Conservation (phyloP, 1,140 invertebrate species). For the Diabrotica undecimpunctata region DNA sequence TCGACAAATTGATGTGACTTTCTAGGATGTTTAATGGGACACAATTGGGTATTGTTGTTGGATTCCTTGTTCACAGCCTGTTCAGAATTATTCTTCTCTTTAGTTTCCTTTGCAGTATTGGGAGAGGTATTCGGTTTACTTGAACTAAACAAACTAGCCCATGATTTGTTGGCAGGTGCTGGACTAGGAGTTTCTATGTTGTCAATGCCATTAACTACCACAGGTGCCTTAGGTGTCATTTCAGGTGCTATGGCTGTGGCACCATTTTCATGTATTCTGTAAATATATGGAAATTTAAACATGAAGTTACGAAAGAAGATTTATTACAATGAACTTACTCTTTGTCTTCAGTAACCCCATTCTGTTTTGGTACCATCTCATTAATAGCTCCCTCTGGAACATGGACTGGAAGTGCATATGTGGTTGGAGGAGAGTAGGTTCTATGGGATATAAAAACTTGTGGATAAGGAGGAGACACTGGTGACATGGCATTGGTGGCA, state of each 20-base stretch:
- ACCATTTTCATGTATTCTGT: not conserved
- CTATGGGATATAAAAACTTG: constrained; percentile 10
- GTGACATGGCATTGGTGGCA: constrained; percentile 4
- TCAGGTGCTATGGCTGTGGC: not conserved
- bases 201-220: constrained; percentile 17
- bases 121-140: constrained; percentile 11
- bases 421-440: not conserved
- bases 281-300: not conserved
- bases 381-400: not conserved
- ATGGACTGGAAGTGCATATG: not conserved
- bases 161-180: constrained; percentile 33
- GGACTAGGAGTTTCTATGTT: constrained; percentile 4
- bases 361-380: not conserved
- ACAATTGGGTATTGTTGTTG: constrained; percentile 27
- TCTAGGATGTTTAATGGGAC: constrained; percentile 38
- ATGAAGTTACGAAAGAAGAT: too few relatives aligned
- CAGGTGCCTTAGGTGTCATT: constrained; percentile 11
- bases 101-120: constrained; percentile 14
- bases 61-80: constrained; percentile 28
- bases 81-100: constrained; percentile 14
- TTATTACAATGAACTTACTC: not conserved
- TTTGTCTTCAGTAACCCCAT: not conserved
- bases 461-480: constrained; percentile 9
- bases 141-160: constrained; percentile 43
- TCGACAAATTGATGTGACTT: constrained; percentile 50